These are phyloP conservation scores for Malacoctenus gilli DNA, from an alignment of 2,797 vertebrate genomes.

Conservation along the genomic window DNA sequence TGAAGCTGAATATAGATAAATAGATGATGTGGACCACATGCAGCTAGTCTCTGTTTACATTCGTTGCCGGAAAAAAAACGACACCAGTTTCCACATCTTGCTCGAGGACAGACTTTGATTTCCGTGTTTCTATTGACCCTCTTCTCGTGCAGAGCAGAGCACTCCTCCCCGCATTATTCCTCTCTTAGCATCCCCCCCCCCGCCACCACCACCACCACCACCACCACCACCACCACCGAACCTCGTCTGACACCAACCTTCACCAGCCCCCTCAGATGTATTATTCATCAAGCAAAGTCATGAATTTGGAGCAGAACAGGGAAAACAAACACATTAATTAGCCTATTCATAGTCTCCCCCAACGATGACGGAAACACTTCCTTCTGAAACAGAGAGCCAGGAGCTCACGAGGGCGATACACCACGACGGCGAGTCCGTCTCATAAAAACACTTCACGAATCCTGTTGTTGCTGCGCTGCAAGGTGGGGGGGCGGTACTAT, in stretches of 20 bases:
- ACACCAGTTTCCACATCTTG: too few relatives aligned
- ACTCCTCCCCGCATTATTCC: conserved; percentile 9
- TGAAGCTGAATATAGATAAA: not conserved
- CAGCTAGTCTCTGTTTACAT: too few relatives aligned
- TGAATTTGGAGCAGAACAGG: conserved; percentile 42
- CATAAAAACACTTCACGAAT: not conserved
- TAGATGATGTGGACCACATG: too few relatives aligned
- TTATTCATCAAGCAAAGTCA: conserved; percentile 53
- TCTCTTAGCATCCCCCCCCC: not conserved
- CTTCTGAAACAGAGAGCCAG: conserved; percentile 4
- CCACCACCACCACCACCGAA: not conserved
- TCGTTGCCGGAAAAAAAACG: too few relatives aligned
- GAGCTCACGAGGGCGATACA: conserved; percentile 2
- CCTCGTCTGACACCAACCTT: conserved; percentile 25
- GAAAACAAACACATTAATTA: conserved; percentile 64
- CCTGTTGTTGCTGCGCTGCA: not conserved
- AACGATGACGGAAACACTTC: conserved; percentile 1
- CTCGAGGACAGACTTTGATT: not conserved
- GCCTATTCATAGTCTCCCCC: conserved; percentile 40
- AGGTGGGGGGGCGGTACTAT: not conserved
- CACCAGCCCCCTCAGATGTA: conserved; percentile 31
- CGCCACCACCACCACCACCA: not conserved
- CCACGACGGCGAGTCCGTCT: too few relatives aligned
- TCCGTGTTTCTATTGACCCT: not conserved
- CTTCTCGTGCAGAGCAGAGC: not conserved